These are phyloP conservation scores for Latrodectus elegans DNA, from an alignment of 2,888 invertebrate species.

Conservation along the genomic window DNA sequence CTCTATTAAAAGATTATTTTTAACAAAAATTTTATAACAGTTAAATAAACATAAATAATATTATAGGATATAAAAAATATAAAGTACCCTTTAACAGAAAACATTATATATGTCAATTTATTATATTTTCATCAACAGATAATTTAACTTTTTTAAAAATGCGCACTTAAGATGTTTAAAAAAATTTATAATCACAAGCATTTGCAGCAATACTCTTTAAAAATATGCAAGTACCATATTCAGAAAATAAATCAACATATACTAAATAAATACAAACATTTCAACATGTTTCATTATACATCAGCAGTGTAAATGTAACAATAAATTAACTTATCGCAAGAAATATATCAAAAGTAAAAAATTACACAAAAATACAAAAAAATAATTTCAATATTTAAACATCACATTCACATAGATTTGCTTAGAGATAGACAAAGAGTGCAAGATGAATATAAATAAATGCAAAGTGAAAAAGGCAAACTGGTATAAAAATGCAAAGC, in stretches of 20 bases:
- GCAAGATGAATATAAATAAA: slow-evolving; percentile 40
- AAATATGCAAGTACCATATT: no score
- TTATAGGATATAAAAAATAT: background rate
- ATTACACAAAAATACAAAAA: background rate
- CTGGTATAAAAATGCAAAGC: slow-evolving; percentile 22
- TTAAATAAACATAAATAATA: background rate
- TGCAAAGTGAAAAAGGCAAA: slow-evolving; percentile 18
- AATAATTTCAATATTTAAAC: background rate
- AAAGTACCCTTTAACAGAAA: background rate
- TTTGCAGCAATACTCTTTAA: no score
- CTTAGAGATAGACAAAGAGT: slow-evolving; percentile 17
- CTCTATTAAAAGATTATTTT: background rate
- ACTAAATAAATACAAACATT: no score
- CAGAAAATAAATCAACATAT: no score
- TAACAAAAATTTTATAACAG: background rate
- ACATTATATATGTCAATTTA: background rate
- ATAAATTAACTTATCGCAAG: no score
- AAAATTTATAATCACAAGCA: no score
- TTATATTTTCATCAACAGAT: background rate
- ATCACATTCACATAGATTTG: background rate
- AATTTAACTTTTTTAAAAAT: slow-evolving; percentile 8
- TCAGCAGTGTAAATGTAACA: no score
- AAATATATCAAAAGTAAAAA: background rate
- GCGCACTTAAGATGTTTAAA: background rate
- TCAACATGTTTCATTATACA: no score